Percentiles rank a stretch among this genome's conserved stretches.
These are phyloP conservation scores for Peribatodes rhomboidaria DNA, from an alignment of 2,888 invertebrate genomes.

Conservation along the genomic window DNA sequence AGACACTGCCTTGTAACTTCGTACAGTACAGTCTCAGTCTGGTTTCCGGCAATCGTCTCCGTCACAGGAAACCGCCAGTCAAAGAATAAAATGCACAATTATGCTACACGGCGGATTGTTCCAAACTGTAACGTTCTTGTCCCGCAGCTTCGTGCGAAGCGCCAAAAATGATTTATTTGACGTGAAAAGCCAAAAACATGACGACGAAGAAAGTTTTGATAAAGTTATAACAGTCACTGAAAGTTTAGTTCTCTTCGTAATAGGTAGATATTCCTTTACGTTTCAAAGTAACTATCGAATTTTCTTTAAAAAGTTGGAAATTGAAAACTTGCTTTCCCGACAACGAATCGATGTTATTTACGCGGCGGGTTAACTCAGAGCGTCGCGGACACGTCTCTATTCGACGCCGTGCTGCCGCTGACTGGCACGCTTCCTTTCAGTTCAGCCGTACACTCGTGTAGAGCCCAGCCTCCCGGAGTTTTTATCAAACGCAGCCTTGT, in stretches of 20 bases:
- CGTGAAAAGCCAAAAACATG: not conserved
- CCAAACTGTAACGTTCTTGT: constrained; percentile 49
- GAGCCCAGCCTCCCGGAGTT: constrained; percentile 65
- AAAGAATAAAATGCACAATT: constrained; percentile 65
- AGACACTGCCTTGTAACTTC: constrained; percentile 60
- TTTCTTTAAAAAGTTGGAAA: constrained; percentile 2
- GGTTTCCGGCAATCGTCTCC: constrained; percentile 63
- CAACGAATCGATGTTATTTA: constrained; percentile 75
- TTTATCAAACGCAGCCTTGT: constrained; percentile 71
- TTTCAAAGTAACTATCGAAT: constrained; percentile 4
- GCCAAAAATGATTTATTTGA: constrained; percentile 20
- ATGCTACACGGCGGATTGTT: constrained; percentile 53
- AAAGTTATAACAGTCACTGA: constrained; percentile 18
- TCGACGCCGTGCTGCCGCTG: constrained; percentile 64
- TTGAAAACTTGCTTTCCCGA: constrained; percentile 47
- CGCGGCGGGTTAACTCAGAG: constrained; percentile 58
- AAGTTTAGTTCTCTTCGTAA: constrained; percentile 17
- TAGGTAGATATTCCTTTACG: not conserved
- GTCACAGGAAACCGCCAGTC: constrained; percentile 71
- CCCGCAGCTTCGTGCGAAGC: constrained; percentile 27
- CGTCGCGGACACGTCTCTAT: constrained; percentile 52
- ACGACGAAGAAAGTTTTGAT: constrained; percentile 24
- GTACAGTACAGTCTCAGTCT: constrained; percentile 41
- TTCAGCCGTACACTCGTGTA: constrained; percentile 73
- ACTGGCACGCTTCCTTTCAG: constrained; percentile 65